Conservation (phyloP, 2,113 vertebrate species). For the Ammodytes marinus region DNA sequence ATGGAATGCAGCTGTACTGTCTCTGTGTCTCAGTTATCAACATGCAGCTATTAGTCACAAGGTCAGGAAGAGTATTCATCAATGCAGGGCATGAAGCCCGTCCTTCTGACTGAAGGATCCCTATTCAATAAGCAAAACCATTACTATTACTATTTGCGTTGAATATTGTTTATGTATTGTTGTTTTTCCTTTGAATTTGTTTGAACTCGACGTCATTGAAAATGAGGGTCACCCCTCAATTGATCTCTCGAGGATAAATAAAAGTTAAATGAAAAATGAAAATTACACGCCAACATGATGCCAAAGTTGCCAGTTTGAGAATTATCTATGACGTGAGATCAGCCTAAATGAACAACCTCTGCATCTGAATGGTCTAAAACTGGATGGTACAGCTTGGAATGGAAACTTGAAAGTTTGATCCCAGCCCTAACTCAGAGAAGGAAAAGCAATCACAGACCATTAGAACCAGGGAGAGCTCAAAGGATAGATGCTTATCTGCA, state of each 20-base stretch:
- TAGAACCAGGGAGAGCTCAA: slow-evolving; percentile 35
- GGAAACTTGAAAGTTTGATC: slow-evolving; percentile 13
- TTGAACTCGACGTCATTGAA: too few relatives aligned
- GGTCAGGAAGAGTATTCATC: background rate
- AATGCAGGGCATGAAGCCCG: background rate
- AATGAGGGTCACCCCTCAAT: too few relatives aligned
- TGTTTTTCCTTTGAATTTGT: too few relatives aligned
- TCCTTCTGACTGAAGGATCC: slow-evolving; percentile 9
- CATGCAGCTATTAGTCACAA: background rate
- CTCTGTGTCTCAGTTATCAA: slow-evolving; percentile 1
- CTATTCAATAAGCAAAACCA: background rate
- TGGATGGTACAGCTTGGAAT: background rate
- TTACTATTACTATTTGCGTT: too few relatives aligned
- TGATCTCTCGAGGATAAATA: too few relatives aligned
- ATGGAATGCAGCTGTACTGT: background rate
- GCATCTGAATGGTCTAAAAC: slow-evolving; percentile 5
- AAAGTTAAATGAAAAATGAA: too few relatives aligned
- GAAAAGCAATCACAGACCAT: slow-evolving; percentile 53
- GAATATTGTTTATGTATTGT: too few relatives aligned
- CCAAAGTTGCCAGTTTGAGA: background rate
- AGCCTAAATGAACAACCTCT: background rate
- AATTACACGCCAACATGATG: background rate
- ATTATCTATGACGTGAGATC: background rate
- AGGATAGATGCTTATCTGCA: background rate
- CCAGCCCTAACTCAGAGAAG: slow-evolving; percentile 4